Evolutionary conservation across 2,113 vertebrate species (phyloP).

Genomic region (Tringa solitaria): DNA sequence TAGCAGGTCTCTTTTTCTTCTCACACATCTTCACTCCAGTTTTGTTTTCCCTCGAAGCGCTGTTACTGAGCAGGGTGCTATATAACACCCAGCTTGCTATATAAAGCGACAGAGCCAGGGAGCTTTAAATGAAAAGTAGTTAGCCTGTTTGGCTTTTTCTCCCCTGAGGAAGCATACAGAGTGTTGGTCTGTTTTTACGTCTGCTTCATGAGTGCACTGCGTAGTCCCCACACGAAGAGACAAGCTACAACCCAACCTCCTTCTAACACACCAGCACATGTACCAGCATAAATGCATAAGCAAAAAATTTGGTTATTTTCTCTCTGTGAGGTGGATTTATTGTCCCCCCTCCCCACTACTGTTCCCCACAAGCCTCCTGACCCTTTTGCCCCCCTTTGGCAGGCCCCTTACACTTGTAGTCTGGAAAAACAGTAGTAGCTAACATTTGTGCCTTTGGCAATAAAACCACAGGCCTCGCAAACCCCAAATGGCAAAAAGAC

Average conservation of each 20-base stretch:
- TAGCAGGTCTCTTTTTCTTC: background rate
- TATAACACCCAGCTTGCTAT: background rate
- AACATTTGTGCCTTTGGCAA: conserved; percentile 85
- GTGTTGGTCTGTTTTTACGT: background rate
- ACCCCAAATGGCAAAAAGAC: conserved; percentile 84
- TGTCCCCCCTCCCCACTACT: background rate
- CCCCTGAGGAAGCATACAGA: background rate
- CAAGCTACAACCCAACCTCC: background rate
- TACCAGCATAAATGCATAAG: conserved; percentile 45
- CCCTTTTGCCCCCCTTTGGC: conserved; percentile 25
- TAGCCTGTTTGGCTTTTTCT: background rate
- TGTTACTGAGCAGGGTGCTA: background rate
- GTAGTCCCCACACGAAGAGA: background rate
- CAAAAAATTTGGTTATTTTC: conserved; percentile 41
- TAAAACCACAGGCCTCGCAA: conserved; percentile 80
- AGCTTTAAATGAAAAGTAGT: conserved; percentile 23
- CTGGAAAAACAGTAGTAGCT: conserved; percentile 81
- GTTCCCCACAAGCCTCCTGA: background rate
- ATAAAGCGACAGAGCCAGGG: background rate
- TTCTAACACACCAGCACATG: conserved; percentile 6
- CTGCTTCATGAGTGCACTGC: background rate
- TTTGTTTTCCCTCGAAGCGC: conserved; percentile 19
- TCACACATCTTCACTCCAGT: background rate
- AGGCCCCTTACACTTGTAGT: conserved; percentile 65
- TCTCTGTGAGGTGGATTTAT: conserved; percentile 10